phyloP scores from a whole-genome alignment of 2,888 invertebrate species.

The Timema podura region DNA sequence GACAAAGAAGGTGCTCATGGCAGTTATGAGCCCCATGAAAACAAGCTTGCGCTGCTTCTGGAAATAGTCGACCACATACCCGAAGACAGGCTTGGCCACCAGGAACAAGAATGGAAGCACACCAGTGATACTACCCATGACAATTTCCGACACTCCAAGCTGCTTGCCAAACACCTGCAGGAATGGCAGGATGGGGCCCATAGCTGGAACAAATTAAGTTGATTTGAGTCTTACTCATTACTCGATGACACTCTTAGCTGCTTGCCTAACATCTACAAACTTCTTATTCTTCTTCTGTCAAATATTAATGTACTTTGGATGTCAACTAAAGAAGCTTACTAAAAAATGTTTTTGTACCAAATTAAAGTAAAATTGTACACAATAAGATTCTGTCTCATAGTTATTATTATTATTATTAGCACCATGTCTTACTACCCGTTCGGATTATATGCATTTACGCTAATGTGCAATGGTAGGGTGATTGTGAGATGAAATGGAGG shows the following conservation, averaged over 20 bases:
- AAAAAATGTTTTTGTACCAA: background rate
- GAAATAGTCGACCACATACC: conserved; percentile 61
- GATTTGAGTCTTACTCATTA: background rate
- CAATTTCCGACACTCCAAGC: conserved; percentile 67
- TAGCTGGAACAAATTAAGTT: conserved; percentile 52
- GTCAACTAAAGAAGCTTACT: background rate
- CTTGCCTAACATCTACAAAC: too few relatives aligned
- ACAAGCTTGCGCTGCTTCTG: conserved; percentile 60
- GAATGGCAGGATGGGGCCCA: conserved; percentile 77
- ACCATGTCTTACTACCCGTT: too few relatives aligned
- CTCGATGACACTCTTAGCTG: too few relatives aligned
- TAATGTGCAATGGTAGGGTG: too few relatives aligned
- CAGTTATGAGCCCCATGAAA: conserved; percentile 60
- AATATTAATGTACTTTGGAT: background rate
- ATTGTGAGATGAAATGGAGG: too few relatives aligned
- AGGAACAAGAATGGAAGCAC: conserved; percentile 73
- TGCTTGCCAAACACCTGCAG: conserved; percentile 73
- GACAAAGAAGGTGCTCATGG: conserved; percentile 65
- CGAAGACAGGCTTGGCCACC: conserved; percentile 70
- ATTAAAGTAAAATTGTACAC: background rate
- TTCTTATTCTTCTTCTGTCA: background rate
- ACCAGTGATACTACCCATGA: conserved; percentile 74
- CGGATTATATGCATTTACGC: too few relatives aligned
- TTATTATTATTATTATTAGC: too few relatives aligned
- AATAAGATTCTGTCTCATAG: too few relatives aligned